Conservation (phyloP, 2,797 vertebrate genomes). For the Crenichthys baileyi region DNA sequence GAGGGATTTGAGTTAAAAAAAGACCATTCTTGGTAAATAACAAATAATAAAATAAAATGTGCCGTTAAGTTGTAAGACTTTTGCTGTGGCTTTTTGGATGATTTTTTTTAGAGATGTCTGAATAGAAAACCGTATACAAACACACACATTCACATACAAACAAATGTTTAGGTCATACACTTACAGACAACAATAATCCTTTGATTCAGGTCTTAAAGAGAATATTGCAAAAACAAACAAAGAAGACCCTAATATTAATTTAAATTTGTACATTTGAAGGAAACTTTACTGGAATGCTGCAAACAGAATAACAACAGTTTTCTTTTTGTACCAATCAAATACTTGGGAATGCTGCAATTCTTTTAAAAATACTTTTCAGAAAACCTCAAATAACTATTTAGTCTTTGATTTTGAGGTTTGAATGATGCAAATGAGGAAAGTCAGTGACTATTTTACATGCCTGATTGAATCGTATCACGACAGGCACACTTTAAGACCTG, state of each 20-base stretch:
- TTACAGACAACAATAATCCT: neutral
- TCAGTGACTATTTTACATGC: neutral
- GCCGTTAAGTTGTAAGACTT: neutral
- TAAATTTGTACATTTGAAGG: neutral
- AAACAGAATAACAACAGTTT: neutral
- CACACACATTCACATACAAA: neutral
- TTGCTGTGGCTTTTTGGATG: neutral
- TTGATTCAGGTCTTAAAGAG: conserved; percentile 5
- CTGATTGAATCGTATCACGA: neutral
- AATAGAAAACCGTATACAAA: neutral
- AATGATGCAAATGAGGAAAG: neutral
- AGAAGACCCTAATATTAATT: neutral
- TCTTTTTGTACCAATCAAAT: neutral
- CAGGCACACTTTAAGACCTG: conserved; percentile 53
- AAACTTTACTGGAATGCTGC: neutral
- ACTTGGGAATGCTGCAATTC: neutral
- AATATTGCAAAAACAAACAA: neutral
- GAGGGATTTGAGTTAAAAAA: neutral
- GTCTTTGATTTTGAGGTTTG: neutral
- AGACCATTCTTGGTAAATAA: neutral
- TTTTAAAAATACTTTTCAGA: neutral
- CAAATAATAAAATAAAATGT: neutral
- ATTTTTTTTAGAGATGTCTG: neutral
- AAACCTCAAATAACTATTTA: neutral
- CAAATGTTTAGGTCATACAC: neutral